Evolutionary conservation across 2,888 invertebrate genomes (phyloP).

Genomic region (Agriopis marginaria): DNA sequence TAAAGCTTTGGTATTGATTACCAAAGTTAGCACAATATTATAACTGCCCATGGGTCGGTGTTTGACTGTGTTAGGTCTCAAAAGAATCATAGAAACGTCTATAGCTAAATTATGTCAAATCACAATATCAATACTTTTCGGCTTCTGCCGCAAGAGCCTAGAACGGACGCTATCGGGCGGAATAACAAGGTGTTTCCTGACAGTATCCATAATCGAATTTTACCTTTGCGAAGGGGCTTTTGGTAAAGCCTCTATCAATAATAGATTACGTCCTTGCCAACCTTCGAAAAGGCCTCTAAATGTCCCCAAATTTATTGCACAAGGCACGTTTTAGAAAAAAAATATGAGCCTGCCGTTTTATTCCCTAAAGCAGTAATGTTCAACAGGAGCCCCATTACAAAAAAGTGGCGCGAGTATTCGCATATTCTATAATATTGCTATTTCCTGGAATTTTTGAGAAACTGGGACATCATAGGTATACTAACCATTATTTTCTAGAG

Average conservation of each 20-base stretch:
- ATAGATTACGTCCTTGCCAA: conserved; percentile 65
- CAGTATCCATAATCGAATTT: conserved; percentile 57
- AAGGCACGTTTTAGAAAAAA: conserved; percentile 57
- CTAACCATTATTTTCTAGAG: not conserved
- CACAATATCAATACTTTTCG: conserved; percentile 13
- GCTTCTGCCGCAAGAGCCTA: conserved; percentile 20
- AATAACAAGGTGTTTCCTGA: conserved; percentile 52
- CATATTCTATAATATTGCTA: conserved; percentile 46
- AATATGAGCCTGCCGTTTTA: conserved; percentile 52
- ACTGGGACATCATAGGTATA: not conserved
- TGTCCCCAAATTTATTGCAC: conserved; percentile 61
- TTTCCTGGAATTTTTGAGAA: conserved; percentile 7
- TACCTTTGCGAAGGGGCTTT: conserved; percentile 52
- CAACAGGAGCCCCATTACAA: conserved; percentile 47
- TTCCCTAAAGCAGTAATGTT: conserved; percentile 47
- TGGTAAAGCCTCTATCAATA: conserved; percentile 64
- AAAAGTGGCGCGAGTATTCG: conserved; percentile 44
- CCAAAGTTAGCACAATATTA: not conserved
- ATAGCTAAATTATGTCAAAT: conserved; percentile 13
- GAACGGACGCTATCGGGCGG: conserved; percentile 32
- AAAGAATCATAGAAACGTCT: not conserved
- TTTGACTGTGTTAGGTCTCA: not conserved
- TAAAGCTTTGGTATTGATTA: too few species aligned
- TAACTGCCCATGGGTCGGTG: not conserved
- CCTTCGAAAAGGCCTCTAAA: conserved; percentile 60